Evolutionary conservation across 2,888 invertebrate genomes (phyloP).

Genomic region (Lasiommata megera): DNA sequence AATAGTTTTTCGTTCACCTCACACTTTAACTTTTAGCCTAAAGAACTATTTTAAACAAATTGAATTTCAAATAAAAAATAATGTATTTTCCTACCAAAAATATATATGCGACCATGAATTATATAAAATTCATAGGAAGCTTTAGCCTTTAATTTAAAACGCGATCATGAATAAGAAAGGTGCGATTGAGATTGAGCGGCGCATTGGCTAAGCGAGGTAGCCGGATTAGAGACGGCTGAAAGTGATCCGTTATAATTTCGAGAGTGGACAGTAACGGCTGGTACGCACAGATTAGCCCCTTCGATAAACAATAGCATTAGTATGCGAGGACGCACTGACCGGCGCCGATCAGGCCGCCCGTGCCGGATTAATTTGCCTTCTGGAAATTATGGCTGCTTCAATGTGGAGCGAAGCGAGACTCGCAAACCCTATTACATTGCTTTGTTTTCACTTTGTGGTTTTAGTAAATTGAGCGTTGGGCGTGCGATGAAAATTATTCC

Average conservation of each 20-base stretch:
- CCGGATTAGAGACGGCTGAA: slow-evolving; percentile 71
- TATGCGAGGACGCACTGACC: slow-evolving; percentile 79
- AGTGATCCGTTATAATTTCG: slow-evolving; percentile 79
- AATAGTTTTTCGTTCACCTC: no score
- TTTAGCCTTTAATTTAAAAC: background rate
- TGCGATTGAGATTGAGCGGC: slow-evolving; percentile 6
- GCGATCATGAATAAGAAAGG: slow-evolving; percentile 3
- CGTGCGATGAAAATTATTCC: background rate
- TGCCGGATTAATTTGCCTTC: slow-evolving; percentile 80
- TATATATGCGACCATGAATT: no score
- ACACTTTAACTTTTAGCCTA: no score
- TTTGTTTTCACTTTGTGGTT: slow-evolving; percentile 53
- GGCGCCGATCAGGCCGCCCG: slow-evolving; percentile 73
- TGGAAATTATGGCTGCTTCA: slow-evolving; percentile 72
- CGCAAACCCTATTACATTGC: slow-evolving; percentile 61
- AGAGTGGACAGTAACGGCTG: slow-evolving; percentile 77
- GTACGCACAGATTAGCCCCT: slow-evolving; percentile 80
- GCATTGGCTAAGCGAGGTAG: slow-evolving; percentile 40
- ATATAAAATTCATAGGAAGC: no score
- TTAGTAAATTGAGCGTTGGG: slow-evolving; percentile 14
- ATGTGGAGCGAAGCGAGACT: slow-evolving; percentile 51
- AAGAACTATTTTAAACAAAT: no score
- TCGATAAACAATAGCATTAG: slow-evolving; percentile 82
- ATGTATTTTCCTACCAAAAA: no score
- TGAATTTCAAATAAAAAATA: no score